phyloP scores from a whole-genome alignment of 2,888 invertebrate genomes.

The Pelosia muscerda region DNA sequence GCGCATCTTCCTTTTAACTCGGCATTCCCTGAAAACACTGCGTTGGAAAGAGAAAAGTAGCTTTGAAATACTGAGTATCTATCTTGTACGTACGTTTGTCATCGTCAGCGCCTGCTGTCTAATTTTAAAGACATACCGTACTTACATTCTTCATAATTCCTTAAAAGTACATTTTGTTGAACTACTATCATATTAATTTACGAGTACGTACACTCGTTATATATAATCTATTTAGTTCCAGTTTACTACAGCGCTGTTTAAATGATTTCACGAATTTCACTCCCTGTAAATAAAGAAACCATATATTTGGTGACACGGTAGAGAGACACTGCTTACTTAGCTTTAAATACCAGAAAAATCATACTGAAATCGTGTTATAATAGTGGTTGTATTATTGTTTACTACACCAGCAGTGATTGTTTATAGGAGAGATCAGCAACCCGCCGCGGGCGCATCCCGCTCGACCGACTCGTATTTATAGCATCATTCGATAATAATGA shows the following conservation, averaged over 20 bases:
- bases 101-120: conserved; percentile 37
- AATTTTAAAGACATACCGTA: conserved; percentile 15
- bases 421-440: conserved; percentile 73
- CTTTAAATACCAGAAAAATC: background rate
- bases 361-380: conserved; percentile 30
- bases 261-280: background rate
- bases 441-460: conserved; percentile 54
- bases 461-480: conserved; percentile 56
- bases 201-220: background rate
- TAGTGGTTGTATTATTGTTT: conserved; percentile 65
- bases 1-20: conserved; percentile 63
- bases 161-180: background rate
- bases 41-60: conserved; percentile 68
- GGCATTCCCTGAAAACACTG: conserved; percentile 53
- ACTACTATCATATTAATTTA: background rate
- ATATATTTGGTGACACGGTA: background rate
- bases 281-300: background rate
- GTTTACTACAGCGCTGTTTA: background rate
- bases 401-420: conserved; percentile 66
- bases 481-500: conserved; percentile 57
- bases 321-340: background rate
- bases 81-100: conserved; percentile 41
- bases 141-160: background rate
- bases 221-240: background rate
- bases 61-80: conserved; percentile 39